Percentiles rank a stretch among this genome's conserved stretches.
These are phyloP conservation scores for Melieria crassipennis DNA, from an alignment of 2,888 invertebrate genomes.

Conservation along the genomic window DNA sequence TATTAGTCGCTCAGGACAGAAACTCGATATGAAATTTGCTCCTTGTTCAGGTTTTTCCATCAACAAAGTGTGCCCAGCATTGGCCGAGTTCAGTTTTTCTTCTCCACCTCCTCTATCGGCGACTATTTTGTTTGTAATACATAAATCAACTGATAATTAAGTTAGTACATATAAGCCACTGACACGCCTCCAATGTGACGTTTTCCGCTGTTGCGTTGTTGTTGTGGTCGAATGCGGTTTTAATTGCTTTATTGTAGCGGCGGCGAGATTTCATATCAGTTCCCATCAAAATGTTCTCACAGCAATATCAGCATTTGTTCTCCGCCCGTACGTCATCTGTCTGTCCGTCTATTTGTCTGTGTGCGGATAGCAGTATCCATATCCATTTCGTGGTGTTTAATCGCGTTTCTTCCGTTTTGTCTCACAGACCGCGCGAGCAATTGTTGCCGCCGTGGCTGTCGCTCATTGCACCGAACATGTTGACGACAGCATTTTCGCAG, in stretches of 20 bases:
- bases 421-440: constrained; percentile 8
- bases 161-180: no score
- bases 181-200: no score
- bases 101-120: no score
- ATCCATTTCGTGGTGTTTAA: constrained; percentile 21
- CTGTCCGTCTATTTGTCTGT: not conserved
- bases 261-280: constrained; percentile 18
- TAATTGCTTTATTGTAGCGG: not conserved
- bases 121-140: no score
- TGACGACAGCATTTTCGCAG: constrained; percentile 1
- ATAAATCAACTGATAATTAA: no score
- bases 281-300: constrained; percentile 24
- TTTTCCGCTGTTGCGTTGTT: no score
- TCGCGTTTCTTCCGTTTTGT: constrained; percentile 24
- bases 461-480: constrained; percentile 8
- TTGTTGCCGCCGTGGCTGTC: not conserved
- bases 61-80: no score
- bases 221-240: not conserved
- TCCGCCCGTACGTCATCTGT: no score
- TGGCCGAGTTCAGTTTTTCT: no score
- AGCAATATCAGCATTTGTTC: constrained; percentile 20
- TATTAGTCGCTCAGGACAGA: no score
- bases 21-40: no score
- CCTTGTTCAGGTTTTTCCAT: no score
- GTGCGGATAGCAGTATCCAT: constrained; percentile 13